These are phyloP conservation scores for Desmodus rotundus DNA, from an alignment of 2,113 vertebrate genomes.

Conservation along the genomic window DNA sequence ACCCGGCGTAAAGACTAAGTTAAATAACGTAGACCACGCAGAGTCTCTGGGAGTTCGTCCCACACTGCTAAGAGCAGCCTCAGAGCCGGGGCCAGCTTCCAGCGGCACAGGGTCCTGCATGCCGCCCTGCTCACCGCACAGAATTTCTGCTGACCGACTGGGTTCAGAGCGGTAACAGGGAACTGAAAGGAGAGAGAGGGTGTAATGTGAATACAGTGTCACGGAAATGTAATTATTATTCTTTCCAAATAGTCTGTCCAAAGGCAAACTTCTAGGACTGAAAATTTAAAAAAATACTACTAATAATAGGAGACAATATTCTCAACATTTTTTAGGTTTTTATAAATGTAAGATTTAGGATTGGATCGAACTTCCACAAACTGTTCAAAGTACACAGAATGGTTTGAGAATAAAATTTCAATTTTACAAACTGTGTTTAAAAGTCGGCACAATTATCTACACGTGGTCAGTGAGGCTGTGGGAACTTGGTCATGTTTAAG, in stretches of 20 bases:
- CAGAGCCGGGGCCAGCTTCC: neutral
- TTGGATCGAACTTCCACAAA: neutral
- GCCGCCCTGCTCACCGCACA: neutral
- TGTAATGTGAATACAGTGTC: neutral
- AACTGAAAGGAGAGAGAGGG: neutral
- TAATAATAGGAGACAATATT: neutral
- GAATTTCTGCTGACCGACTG: neutral
- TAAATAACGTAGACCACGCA: neutral
- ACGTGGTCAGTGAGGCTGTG: neutral
- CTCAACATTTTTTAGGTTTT: neutral
- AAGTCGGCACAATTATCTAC: neutral
- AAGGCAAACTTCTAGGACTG: neutral
- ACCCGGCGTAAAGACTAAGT: neutral
- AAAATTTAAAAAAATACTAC: neutral
- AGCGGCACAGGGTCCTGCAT: neutral
- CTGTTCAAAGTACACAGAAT: neutral
- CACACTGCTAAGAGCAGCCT: neutral
- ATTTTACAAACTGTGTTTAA: neutral
- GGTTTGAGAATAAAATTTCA: neutral
- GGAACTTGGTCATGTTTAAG: neutral
- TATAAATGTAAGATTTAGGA: neutral
- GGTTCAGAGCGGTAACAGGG: neutral
- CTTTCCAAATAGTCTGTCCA: neutral
- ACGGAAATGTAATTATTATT: neutral
- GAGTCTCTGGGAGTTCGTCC: neutral